These are phyloP conservation scores for Andrena cerasifolii DNA, from an alignment of 1,140 invertebrate species.

Conservation along the genomic window DNA sequence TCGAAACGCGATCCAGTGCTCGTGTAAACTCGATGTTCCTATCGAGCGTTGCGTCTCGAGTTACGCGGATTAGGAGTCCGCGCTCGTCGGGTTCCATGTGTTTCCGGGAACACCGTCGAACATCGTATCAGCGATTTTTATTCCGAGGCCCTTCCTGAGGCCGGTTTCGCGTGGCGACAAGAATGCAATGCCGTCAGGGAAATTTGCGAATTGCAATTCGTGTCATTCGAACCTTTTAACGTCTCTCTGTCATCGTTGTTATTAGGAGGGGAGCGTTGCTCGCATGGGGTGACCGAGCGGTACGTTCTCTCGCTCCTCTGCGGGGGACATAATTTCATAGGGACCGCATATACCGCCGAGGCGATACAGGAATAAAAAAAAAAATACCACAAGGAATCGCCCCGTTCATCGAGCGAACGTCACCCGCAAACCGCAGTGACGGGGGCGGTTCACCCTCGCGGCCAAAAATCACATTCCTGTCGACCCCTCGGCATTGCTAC, in stretches of 20 bases:
- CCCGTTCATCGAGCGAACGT: background rate
- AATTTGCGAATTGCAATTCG: background rate
- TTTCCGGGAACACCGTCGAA: conserved; percentile 51
- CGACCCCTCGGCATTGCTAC: conserved; percentile 72
- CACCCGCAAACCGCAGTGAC: conserved; percentile 22
- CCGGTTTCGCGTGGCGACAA: background rate
- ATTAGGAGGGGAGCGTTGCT: background rate
- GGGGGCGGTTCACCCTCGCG: conserved; percentile 54
- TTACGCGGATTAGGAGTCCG: conserved; percentile 47
- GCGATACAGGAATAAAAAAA: conserved; percentile 1
- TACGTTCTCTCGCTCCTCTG: background rate
- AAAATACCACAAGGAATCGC: conserved; percentile 15
- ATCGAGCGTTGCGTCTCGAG: conserved; percentile 43
- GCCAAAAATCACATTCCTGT: conserved; percentile 75
- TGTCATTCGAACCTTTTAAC: background rate
- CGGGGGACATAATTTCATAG: conserved; percentile 35
- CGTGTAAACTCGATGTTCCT: conserved; percentile 59
- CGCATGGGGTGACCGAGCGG: background rate
- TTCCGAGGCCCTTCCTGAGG: no score
- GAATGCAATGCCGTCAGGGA: background rate
- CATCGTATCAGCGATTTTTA: conserved; percentile 56
- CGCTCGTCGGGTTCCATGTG: conserved; percentile 46
- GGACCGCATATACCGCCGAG: background rate
- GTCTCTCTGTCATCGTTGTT: no score
- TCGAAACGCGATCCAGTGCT: conserved; percentile 49